These are phyloP conservation scores for Anhinga rufa DNA, from an alignment of 2,113 vertebrate species.

Conservation along the genomic window DNA sequence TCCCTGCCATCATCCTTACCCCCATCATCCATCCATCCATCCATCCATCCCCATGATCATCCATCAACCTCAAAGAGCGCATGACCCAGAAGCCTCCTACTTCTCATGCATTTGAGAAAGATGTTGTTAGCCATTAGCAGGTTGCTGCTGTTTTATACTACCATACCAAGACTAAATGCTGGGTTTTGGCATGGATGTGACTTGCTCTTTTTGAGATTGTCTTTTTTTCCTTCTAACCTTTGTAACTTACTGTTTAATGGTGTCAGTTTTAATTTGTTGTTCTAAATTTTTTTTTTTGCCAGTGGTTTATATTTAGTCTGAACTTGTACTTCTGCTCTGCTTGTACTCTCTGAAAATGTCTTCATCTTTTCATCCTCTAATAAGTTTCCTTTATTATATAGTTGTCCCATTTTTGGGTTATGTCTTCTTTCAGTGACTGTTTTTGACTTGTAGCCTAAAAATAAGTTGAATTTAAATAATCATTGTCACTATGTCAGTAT, in stretches of 20 bases:
- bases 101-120: not conserved
- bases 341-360: not conserved
- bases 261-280: not conserved
- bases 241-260: not conserved
- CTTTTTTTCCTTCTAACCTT: not conserved
- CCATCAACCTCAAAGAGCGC: no score
- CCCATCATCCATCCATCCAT: no score
- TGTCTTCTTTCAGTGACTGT: not conserved
- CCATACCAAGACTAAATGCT: not conserved
- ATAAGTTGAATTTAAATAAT: not conserved
- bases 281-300: not conserved
- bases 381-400: not conserved
- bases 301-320: not conserved
- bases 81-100: not conserved
- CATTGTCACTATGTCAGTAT: not conserved
- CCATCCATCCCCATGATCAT: no score
- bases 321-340: not conserved
- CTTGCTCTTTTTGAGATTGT: not conserved
- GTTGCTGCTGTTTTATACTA: not conserved
- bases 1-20: no score
- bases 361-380: not conserved
- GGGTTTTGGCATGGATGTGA: not conserved
- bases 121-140: not conserved
- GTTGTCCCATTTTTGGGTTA: not conserved
- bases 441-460: not conserved